Percentiles rank a stretch among this genome's conserved stretches.
Evolutionary conservation across 1,140 invertebrate species (phyloP).

Genomic region (Neodiprion fabricii): DNA sequence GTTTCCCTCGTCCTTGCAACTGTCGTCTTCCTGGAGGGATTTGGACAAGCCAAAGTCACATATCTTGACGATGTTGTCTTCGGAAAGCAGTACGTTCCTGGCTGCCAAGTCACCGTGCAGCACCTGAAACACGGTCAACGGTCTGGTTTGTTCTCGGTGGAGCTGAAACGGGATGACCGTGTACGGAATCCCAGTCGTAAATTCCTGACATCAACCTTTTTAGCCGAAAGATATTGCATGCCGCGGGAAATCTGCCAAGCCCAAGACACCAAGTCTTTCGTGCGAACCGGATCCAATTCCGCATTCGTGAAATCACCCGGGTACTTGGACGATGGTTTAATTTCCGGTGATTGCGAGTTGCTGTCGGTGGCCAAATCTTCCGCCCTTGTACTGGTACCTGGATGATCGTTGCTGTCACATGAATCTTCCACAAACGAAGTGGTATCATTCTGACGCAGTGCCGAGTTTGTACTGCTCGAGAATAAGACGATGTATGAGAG

Average conservation of each 20-base stretch:
- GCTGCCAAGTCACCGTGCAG: conserved; percentile 96
- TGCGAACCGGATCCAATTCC: conserved; percentile 71
- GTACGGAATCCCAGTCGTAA: background rate
- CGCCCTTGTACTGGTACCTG: conserved; percentile 40
- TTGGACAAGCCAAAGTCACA: conserved; percentile 97
- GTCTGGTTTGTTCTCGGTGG: background rate
- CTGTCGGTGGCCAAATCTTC: conserved; percentile 42
- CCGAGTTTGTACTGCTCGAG: too few relatives aligned
- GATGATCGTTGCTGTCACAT: conserved; percentile 37
- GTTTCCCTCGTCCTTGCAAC: conserved; percentile 91
- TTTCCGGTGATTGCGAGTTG: conserved; percentile 65
- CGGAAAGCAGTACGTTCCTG: conserved; percentile 90
- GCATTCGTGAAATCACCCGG: conserved; percentile 71
- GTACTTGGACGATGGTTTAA: conserved; percentile 78
- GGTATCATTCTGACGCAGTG: conserved; percentile 61
- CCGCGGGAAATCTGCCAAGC: conserved; percentile 93
- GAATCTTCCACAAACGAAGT: conserved; percentile 50
- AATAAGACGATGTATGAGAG: too few relatives aligned
- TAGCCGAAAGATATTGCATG: conserved; percentile 92
- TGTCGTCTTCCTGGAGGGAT: conserved; percentile 89
- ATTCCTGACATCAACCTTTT: conserved; percentile 69
- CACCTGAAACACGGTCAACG: conserved; percentile 63
- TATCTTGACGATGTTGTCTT: conserved; percentile 90
- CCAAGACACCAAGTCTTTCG: conserved; percentile 88
- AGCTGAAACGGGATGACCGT: background rate